These are phyloP conservation scores for Nasonia longicornis DNA, from an alignment of 1,140 invertebrate species.

Conservation along the genomic window DNA sequence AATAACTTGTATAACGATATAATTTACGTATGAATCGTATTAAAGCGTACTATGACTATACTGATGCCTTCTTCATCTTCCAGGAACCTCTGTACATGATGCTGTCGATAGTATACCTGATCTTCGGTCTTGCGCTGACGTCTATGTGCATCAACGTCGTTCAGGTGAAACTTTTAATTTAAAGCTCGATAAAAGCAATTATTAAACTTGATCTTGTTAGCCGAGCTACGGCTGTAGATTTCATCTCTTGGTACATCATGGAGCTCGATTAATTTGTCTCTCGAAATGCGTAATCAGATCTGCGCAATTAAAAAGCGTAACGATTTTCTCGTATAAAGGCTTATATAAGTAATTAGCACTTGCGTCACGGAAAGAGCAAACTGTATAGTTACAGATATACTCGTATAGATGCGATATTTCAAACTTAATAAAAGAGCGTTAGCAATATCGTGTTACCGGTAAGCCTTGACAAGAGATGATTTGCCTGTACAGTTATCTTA, in stretches of 20 bases:
- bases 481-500: neutral
- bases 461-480: neutral
- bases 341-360: constrained; percentile 1
- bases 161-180: constrained; percentile 75
- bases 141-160: constrained; percentile 98
- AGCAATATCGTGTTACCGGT: constrained; percentile 6
- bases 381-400: neutral
- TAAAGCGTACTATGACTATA: neutral
- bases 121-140: constrained; percentile 93
- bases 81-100: constrained; percentile 92
- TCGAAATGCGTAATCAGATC: neutral
- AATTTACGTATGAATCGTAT: constrained; percentile 2
- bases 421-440: constrained; percentile 23
- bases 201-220: constrained; percentile 8
- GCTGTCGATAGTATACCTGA: constrained; percentile 90
- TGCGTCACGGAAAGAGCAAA: neutral
- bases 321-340: neutral
- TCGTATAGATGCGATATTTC: constrained; percentile 11
- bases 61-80: constrained; percentile 39
- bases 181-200: neutral
- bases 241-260: neutral
- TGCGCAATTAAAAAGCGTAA: constrained; percentile 16
- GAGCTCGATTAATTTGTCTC: neutral
- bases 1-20: constrained; percentile 26
- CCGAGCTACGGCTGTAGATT: neutral